Evolutionary conservation across 2,888 invertebrate species (phyloP), one percentile per base, ranked within the genome.

Genomic region (Noctua janthina): DNA sequence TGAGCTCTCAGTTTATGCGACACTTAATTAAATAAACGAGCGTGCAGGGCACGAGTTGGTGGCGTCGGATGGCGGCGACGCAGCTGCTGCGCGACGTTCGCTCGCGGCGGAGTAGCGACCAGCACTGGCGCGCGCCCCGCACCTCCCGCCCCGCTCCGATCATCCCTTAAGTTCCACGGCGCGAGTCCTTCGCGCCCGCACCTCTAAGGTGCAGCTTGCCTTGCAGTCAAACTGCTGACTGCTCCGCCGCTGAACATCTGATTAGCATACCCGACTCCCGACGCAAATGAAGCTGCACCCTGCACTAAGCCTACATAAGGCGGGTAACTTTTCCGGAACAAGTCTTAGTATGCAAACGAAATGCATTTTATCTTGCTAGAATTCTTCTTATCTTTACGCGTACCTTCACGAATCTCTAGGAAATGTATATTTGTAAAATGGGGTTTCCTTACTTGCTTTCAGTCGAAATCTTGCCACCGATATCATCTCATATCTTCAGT

Each of bases 21-120:
- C 96, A 96, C 96, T 95, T 95, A 95, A 96, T 96, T 95, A 92
- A 92, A 94, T 96, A 94, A 94, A 93, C 92, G 93, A 93, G 92
- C 90, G 92, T 89, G 91, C 88, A 84, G 89, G 84, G 85, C 82
- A 80, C 89, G 80, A 85, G 78, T 90, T 86, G 87, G 91, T 85
- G 88, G 91, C 68, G 90, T 91, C 87, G 89, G 87, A 74, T 69
- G 54, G 78, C 88, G 91, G 84, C 86, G 89, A 89, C 85, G 88
- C 84, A 83, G 86, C 85, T 84, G 73, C 74, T 85, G 88, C 89
- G 92, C 90, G 90, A 92, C 95, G 96, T 95, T 93, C 95, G 93
- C 94, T 93, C 96, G 91, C 94, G 92, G 87, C 94, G 95, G 94
- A 93, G 95, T 93, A 91, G 92, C 95, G 94, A 93, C 94, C 94